Evolutionary conservation across 2,888 invertebrate species (phyloP).

Genomic region (Aricia artaxerxes): DNA sequence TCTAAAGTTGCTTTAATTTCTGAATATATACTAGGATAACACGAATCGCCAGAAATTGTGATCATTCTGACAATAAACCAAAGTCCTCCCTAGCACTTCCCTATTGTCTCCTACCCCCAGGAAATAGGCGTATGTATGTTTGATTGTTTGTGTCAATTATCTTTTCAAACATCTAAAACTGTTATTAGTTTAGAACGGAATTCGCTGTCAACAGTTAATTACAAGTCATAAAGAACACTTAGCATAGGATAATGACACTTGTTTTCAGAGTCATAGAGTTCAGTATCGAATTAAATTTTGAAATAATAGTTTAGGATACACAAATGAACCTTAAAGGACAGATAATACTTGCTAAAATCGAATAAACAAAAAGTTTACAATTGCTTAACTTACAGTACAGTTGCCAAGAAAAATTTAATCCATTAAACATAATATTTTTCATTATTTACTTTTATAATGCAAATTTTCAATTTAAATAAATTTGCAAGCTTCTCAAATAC

Average conservation of each 20-base stretch:
- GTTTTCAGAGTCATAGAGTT: conserved; percentile 21
- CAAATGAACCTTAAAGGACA: conserved; percentile 28
- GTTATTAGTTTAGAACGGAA: conserved; percentile 51
- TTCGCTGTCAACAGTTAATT: conserved; percentile 61
- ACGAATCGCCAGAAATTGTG: background rate
- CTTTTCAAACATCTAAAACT: conserved; percentile 51
- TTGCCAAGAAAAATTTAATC: background rate
- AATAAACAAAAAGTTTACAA: conserved; percentile 12
- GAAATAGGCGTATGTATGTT: conserved; percentile 15
- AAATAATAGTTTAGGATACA: background rate
- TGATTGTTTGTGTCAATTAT: conserved; percentile 33
- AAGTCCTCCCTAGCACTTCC: background rate
- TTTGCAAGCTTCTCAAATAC: no score
- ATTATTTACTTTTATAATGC: no score
- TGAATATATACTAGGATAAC: background rate
- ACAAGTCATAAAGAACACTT: conserved; percentile 51
- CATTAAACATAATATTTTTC: background rate
- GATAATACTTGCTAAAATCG: conserved; percentile 23
- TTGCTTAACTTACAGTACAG: conserved; percentile 12
- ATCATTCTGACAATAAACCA: background rate
- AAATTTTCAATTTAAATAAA: no score
- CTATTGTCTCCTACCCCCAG: background rate
- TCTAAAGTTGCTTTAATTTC: background rate
- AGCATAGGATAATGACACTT: conserved; percentile 31
- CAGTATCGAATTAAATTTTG: background rate